Percentiles rank a stretch among this genome's conserved stretches.
phyloP scores from a whole-genome alignment of 2,888 invertebrate species.

The Mythimna pallens region DNA sequence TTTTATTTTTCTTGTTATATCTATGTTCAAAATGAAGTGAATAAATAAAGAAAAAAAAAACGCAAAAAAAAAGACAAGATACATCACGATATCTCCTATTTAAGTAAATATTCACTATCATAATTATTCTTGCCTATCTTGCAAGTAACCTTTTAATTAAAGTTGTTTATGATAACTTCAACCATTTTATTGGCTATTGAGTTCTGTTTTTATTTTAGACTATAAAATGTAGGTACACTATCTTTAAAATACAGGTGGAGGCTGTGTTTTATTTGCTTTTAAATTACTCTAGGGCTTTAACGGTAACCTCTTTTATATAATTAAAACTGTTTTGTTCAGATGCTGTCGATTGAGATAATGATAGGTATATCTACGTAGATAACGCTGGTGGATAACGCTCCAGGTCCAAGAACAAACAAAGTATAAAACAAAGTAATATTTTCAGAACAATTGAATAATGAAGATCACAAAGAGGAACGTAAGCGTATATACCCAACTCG shows the following conservation, averaged over 20 bases:
- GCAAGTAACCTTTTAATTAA: constrained; percentile 36
- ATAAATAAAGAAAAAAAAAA: too few species aligned
- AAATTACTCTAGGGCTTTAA: background rate
- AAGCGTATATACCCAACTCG: too few species aligned
- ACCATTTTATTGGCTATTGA: constrained; percentile 16
- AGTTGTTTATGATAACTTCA: constrained; percentile 17
- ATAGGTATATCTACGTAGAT: too few species aligned
- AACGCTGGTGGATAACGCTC: too few species aligned
- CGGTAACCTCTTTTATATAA: background rate
- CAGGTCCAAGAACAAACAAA: too few species aligned
- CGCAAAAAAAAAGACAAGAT: too few species aligned
- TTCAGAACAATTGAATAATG: too few species aligned
- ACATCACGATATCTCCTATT: too few species aligned
- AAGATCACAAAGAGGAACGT: too few species aligned
- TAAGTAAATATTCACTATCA: background rate
- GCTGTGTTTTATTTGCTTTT: background rate
- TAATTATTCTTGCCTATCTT: constrained; percentile 6
- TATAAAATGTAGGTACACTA: constrained; percentile 4
- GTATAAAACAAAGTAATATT: too few species aligned
- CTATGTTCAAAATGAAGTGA: too few species aligned
- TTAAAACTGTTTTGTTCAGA: background rate
- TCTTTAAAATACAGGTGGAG: background rate
- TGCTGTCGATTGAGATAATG: background rate
- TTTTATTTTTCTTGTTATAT: too few species aligned
- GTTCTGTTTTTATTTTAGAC: constrained; percentile 18